Evolutionary conservation across 2,113 vertebrate genomes (phyloP), one percentile per base, ranked within the genome.

Genomic region (Sigmodon hispidus): DNA sequence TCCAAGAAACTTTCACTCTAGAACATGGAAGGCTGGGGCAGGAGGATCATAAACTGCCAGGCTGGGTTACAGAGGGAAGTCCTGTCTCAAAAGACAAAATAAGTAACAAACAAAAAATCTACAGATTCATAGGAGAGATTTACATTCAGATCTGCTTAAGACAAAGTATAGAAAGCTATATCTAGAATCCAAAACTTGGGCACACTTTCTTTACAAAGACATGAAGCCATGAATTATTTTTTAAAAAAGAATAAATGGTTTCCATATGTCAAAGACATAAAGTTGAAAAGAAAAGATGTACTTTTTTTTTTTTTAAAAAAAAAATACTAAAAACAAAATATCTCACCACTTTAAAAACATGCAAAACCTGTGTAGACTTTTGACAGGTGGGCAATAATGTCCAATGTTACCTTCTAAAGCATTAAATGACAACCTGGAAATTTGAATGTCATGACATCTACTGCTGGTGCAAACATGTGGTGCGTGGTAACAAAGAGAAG

Each of bases 281-380:
- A 92, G 52, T 92, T 70, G 40, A 89, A 90, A 61, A 72, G 26
- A 31, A 73, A 87, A 86, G 86, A 73, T 29, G 24, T 57, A 77
- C n/a, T n/a, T n/a, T n/a, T n/a, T n/a, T n/a, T n/a, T n/a, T n/a
- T 69, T 57, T 22, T 48, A 77, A 81, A 63, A 72, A 73, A 43
- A 40, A 3, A 85, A 61, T 45, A 29, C 50, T 43, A 69, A 13
- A 95, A 89, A 80, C 5, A 61, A 81, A 90, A 81, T 31, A 91
- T 6, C 9, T 90, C 61, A 57, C 67, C 34, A 45, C 91, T 84
- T 65, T 36, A 31, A 84, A 59, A 17, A 45, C 7, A 6, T 26
- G 6, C 36, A 76, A 36, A 29, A 34, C 59, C 12, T 24, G 1
- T 65, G n/a, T 12, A 34, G 50, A 69, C 15, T 48, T 43, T 34